Percentiles rank a stretch among this genome's conserved stretches.
Evolutionary conservation across 1,140 invertebrate species (phyloP).

Genomic region (Potamilus streckersoni): DNA sequence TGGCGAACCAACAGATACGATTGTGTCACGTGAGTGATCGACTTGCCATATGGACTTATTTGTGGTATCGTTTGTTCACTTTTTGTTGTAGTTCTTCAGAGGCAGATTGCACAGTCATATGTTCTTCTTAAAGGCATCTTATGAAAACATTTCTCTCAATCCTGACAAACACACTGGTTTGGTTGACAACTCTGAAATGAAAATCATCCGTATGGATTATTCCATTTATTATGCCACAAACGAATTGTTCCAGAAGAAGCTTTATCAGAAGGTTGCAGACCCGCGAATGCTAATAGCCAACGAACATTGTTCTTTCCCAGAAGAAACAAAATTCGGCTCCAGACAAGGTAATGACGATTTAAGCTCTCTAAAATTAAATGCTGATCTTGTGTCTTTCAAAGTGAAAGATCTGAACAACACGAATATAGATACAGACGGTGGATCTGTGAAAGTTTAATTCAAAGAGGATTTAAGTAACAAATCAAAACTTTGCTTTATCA

Average conservation of each 20-base stretch:
- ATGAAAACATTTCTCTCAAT: too few species aligned
- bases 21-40: slow-evolving; percentile 46
- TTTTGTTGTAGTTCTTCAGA: slow-evolving; percentile 26
- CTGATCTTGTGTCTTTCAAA: not conserved
- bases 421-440: too few species aligned
- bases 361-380: slow-evolving; percentile 3
- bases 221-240: slow-evolving; percentile 20
- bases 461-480: too few species aligned
- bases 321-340: not conserved
- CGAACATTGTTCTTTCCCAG: not conserved
- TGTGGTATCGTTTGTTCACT: slow-evolving; percentile 42
- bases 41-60: slow-evolving; percentile 46
- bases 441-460: too few species aligned
- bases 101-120: not conserved
- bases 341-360: slow-evolving; percentile 7
- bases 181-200: slow-evolving; percentile 2
- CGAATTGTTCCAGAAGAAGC: slow-evolving; percentile 8
- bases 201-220: slow-evolving; percentile 11
- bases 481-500: slow-evolving; percentile 45
- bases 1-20: slow-evolving; percentile 70
- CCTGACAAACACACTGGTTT: too few species aligned
- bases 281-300: slow-evolving; percentile 1
- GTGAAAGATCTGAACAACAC: slow-evolving; percentile 12
- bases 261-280: slow-evolving; percentile 5
- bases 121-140: too few species aligned